These are phyloP conservation scores for Mactromeris polynyma DNA, from an alignment of 2,888 invertebrate species.

Conservation along the genomic window DNA sequence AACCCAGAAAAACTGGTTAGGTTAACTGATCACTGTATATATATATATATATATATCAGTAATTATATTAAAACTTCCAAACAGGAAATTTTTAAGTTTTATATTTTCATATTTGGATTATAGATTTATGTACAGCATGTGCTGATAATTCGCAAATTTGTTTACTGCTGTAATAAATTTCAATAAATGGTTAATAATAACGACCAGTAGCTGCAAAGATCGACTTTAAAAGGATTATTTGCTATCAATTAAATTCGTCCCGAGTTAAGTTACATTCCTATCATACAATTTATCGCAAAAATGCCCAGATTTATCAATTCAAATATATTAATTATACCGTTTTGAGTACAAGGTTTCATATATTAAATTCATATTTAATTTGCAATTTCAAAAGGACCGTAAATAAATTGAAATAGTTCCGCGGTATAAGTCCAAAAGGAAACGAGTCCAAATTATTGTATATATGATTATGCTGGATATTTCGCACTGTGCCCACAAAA, in stretches of 20 bases:
- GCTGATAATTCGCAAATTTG: background rate
- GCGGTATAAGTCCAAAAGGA: background rate
- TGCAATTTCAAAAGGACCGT: background rate
- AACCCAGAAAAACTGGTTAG: too few species aligned
- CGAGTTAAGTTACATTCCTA: background rate
- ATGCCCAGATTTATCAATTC: background rate
- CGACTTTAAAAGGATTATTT: background rate
- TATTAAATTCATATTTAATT: constrained; percentile 14
- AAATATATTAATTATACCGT: background rate
- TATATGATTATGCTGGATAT: background rate
- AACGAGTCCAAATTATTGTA: background rate
- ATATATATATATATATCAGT: too few species aligned
- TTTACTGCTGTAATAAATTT: background rate
- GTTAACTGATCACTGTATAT: too few species aligned
- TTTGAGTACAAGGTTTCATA: background rate
- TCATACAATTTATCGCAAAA: background rate
- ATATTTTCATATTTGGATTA: too few species aligned
- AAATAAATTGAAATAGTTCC: background rate
- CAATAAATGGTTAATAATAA: background rate
- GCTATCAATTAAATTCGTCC: constrained; percentile 1
- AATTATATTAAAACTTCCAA: too few species aligned
- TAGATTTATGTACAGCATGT: too few species aligned
- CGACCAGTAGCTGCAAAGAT: background rate
- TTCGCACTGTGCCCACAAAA: background rate
- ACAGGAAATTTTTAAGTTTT: too few species aligned